Evolutionary conservation across 2,113 vertebrate species (phyloP), one percentile per base, ranked within the genome.

Genomic region (Rana temporaria): DNA sequence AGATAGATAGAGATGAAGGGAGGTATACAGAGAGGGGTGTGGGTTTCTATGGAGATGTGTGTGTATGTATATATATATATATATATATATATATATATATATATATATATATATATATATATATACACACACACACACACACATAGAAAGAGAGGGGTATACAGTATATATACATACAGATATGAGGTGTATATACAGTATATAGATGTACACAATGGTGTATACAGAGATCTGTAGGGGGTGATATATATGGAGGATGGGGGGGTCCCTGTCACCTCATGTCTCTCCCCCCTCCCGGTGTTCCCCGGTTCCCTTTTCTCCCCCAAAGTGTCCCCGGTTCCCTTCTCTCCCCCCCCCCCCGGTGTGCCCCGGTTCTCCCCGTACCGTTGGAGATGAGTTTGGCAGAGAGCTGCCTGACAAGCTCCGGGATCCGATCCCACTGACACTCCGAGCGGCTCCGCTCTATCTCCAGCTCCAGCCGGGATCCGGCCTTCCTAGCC

Each of bases 401-500:
- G 85, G 94, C 95, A 24, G 95, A 96, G 57, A 97, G 93, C 92
- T 98, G 96, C 67, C 95, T 94, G 34, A 96, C 94, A 9, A 97
- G 87, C 89, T 97, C 96, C 26, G 95, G 95, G 89, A 97, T 95
- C 89, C 95, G 95, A 84, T 97, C 96, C 96, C 96, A 98, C 70
- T 96, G 96, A 63, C 92, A 86, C 87, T 98, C 96, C 4, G 95
- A 96, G 66, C 96, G 96, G 87, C 96, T 96, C 68, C 96, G 93
- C 89, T 98, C 96, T 87, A 98, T 96, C 91, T 98, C 96, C 14
- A 92, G 93, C 90, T 98, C 96, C 87, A 98, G 93, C 84, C 96
- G 95, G 84, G 96, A 96, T 69, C 96, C 96, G 82, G 95, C 95
- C 92, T 97, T 98, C 92, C 87, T 94, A 77, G 96, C 94, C 84